Evolutionary conservation across 2,797 vertebrate genomes (phyloP), one percentile per base, ranked within the genome.

Genomic region (Diceros bicornis): DNA sequence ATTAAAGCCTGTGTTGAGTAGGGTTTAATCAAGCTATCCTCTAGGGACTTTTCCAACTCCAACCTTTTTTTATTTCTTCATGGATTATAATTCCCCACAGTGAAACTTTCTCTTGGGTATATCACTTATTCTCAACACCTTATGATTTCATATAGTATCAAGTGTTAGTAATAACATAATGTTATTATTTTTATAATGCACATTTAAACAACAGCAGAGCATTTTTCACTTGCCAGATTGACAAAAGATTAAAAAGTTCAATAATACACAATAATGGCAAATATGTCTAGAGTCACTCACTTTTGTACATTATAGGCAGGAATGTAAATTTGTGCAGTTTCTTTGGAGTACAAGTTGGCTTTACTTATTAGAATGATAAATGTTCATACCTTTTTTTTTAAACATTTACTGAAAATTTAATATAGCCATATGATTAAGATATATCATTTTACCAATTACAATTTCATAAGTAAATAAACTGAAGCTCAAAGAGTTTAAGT

Each of bases 361-460:
- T 68, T 25, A 50, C 25, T 93, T 87, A 77, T 20, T 87, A 61
- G 90, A 94, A 89, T 92, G 55, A 86, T 93, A 75, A 79, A 69
- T 92, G 79, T 13, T 86, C 13, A 92, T 82, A 68, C 78, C 41
- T 41, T 41, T 41, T 41, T 41, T 41, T 41, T 41, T 41, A 41
- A 83, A 72, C 52, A 82, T 79, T 29, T 57, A 57, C 55, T 57
- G 55, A 57, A 59, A 47, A 55, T 18, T 41, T 78, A 77, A 47
- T 17, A 47, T n/a, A 78, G 14, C 32, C 32, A 59, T 91, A 81
- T 29, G 64, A 61, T 61, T 93, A 86, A 69, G 12, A 78, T 69
- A 27, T 17, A 78, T 57, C 29, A 77, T 82, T 72, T 34, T 34
- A 74, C 21, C 0, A 86, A 55, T 34, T 85, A 66, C n/a, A 59